Conservation (phyloP, 53 echinoderm and acorn worm genomes). For the Apostichopus leukothele region DNA sequence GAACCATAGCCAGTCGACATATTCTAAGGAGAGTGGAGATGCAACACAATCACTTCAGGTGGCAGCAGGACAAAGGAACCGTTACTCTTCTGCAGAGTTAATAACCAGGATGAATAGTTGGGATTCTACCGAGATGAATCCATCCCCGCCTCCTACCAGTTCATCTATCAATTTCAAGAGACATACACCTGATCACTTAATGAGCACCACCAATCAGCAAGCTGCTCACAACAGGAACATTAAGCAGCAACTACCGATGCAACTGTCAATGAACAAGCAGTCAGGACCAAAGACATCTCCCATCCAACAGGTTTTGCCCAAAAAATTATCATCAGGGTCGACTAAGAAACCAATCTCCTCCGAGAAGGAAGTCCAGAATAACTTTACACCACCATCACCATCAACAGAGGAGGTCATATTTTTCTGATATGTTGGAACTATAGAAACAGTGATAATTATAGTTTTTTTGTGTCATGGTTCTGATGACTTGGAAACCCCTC, state of each 20-base stretch:
- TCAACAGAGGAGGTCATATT: not conserved
- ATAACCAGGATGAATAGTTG: constrained; percentile 10
- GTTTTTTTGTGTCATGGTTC: not conserved
- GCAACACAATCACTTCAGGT: constrained; percentile 1
- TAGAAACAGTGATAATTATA: not conserved
- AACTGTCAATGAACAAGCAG: constrained; percentile 69
- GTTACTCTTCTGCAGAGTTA: constrained; percentile 16
- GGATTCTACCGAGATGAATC: not conserved
- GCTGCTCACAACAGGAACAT: constrained; percentile 53
- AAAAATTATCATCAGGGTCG: constrained; percentile 58
- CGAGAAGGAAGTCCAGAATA: not conserved
- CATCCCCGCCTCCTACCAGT: not conserved
- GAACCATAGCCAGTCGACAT: constrained; percentile 26
- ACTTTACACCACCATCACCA: not conserved
- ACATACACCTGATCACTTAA: constrained; percentile 68
- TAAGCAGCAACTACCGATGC: constrained; percentile 81
- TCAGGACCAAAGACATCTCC: constrained; percentile 43
- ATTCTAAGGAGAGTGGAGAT: not conserved
- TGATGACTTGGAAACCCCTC: too few relatives aligned
- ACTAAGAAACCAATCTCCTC: not conserved
- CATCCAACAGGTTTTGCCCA: constrained; percentile 78
- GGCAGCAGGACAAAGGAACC: not conserved
- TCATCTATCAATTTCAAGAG: constrained; percentile 10
- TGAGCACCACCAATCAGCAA: constrained; percentile 90
- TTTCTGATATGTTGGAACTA: not conserved